Percentiles rank a stretch among this genome's conserved stretches.
Conservation (phyloP, 2,113 vertebrate genomes). For the Pygoscelis adeliae region DNA sequence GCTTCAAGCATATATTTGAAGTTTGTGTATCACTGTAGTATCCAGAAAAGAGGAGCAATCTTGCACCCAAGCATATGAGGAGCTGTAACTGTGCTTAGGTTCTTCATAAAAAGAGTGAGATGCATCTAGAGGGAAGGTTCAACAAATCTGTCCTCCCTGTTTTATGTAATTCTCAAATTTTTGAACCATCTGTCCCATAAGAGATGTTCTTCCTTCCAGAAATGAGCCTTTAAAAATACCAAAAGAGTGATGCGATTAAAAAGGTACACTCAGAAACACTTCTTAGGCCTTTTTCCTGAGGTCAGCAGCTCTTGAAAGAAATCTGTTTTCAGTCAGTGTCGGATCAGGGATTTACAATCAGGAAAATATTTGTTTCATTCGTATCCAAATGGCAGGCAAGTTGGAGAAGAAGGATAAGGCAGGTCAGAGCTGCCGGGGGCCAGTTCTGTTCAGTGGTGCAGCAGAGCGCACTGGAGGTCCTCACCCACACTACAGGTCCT, state of each 20-base stretch:
- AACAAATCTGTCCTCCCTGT: conserved; percentile 18
- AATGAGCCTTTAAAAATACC: not conserved
- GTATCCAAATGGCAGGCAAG: not conserved
- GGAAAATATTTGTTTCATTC: not conserved
- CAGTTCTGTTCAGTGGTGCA: not conserved
- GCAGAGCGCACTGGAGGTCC: not conserved
- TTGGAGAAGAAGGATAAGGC: not conserved
- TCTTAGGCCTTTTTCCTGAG: not conserved
- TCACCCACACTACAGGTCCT: not conserved
- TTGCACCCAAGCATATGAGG: not conserved
- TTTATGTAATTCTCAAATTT: conserved; percentile 12
- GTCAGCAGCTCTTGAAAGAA: not conserved
- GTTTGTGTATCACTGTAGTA: not conserved
- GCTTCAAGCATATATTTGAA: not conserved
- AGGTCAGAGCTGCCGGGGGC: not conserved
- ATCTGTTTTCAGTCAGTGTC: not conserved
- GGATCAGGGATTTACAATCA: not conserved
- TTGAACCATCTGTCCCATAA: conserved; percentile 46
- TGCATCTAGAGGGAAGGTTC: not conserved
- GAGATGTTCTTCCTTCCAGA: not conserved
- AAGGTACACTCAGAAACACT: not conserved
- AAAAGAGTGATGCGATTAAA: not conserved
- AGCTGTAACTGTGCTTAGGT: not conserved
- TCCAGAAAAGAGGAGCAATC: not conserved
- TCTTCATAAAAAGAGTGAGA: not conserved